These are phyloP conservation scores for Knipowitschia caucasica DNA, from an alignment of 2,797 vertebrate species.

Conservation along the genomic window DNA sequence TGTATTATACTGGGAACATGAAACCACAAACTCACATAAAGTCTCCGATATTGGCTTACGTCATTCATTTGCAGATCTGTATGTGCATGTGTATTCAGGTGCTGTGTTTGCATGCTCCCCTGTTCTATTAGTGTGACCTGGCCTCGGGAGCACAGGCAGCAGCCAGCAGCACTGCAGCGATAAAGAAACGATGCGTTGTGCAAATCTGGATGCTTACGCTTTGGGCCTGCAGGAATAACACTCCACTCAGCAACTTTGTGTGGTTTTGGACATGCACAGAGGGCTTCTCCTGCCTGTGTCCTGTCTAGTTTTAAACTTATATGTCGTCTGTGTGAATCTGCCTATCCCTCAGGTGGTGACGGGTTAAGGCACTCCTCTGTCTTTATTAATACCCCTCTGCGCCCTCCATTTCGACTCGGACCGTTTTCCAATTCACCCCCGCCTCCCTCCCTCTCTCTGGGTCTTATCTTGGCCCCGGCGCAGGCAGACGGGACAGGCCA, in stretches of 20 bases:
- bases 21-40: neutral
- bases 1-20: neutral
- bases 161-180: conserved; percentile 50
- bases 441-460: conserved; percentile 31
- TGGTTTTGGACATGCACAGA: conserved; percentile 26
- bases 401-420: conserved; percentile 30
- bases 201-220: conserved; percentile 63
- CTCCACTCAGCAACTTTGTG: conserved; percentile 62
- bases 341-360: conserved; percentile 48
- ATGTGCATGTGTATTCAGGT: conserved; percentile 15
- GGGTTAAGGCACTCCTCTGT: conserved; percentile 49
- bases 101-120: conserved; percentile 32
- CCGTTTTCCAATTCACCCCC: conserved; percentile 13
- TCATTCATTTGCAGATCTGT: conserved; percentile 7
- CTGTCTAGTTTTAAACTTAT: conserved; percentile 42
- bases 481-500: conserved; percentile 74
- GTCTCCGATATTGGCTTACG: conserved; percentile 15
- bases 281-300: neutral
- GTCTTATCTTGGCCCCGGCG: conserved; percentile 69
- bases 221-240: conserved; percentile 65
- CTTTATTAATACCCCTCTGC: conserved; percentile 64
- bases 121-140: conserved; percentile 63
- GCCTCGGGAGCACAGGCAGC: conserved; percentile 57
- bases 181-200: conserved; percentile 72
- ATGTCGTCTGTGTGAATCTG: conserved; percentile 46